These are phyloP conservation scores for Hemibagrus wyckioides DNA, from an alignment of 2,113 vertebrate genomes.

Conservation along the genomic window DNA sequence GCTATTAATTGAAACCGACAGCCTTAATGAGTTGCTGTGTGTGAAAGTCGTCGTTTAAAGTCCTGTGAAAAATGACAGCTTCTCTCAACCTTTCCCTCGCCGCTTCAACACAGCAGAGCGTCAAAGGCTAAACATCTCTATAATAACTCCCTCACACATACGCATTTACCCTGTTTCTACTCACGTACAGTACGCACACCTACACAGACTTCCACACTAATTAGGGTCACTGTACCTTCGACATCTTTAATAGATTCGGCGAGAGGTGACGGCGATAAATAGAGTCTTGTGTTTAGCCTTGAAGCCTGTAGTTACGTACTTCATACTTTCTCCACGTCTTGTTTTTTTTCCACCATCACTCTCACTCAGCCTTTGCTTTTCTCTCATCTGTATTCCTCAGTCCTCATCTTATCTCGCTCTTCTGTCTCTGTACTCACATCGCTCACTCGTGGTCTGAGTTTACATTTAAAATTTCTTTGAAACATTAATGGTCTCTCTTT, in stretches of 20 bases:
- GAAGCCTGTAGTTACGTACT: not conserved
- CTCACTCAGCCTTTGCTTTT: not conserved
- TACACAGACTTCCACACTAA: conserved; percentile 34
- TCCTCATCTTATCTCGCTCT: not conserved
- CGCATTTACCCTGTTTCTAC: not conserved
- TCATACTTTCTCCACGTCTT: not conserved
- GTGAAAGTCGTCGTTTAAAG: conserved; percentile 20
- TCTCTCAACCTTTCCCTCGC: conserved; percentile 25
- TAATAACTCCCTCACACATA: conserved; percentile 33
- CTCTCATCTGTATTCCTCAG: not conserved
- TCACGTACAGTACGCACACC: not conserved
- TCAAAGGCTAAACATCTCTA: conserved; percentile 32
- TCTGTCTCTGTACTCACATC: not conserved
- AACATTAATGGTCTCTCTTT: conserved; percentile 52
- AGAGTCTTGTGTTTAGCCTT: not conserved
- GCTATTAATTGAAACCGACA: conserved; percentile 61
- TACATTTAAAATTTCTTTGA: conserved; percentile 52
- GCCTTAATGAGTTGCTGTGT: conserved; percentile 49
- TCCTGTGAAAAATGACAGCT: conserved; percentile 37
- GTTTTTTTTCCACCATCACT: not conserved
- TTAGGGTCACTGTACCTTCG: conserved; percentile 60
- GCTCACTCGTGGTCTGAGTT: conserved; percentile 42
- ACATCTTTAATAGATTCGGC: conserved; percentile 65
- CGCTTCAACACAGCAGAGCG: conserved; percentile 3
- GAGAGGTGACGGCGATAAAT: conserved; percentile 55